Evolutionary conservation across 2,797 vertebrate genomes (phyloP).

Genomic region (Paramormyrops hopkinsi): DNA sequence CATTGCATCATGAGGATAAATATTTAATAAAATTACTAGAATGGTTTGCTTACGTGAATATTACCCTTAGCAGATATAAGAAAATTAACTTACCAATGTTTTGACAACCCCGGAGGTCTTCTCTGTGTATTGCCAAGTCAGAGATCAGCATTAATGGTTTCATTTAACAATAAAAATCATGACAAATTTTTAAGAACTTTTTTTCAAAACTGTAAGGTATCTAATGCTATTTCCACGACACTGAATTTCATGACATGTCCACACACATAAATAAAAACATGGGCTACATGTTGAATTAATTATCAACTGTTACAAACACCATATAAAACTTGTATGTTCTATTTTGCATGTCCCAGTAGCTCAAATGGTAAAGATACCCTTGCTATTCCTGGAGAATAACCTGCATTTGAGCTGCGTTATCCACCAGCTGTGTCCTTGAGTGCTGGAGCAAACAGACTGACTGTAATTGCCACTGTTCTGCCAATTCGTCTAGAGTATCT

Average conservation of each 20-base stretch:
- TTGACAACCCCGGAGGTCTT: not conserved
- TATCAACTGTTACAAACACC: not conserved
- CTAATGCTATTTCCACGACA: not conserved
- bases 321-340: not conserved
- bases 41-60: conserved; percentile 7
- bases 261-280: not conserved
- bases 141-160: not conserved
- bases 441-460: not conserved
- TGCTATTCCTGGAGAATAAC: not conserved
- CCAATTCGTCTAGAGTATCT: not conserved
- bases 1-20: not conserved
- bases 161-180: not conserved
- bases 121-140: not conserved
- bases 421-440: not conserved
- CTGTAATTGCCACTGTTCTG: conserved; percentile 5
- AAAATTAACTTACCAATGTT: not conserved
- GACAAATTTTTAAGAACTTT: not conserved
- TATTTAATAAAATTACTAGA: conserved; percentile 2
- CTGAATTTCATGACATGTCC: not conserved
- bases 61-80: not conserved
- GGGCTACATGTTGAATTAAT: not conserved
- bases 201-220: not conserved
- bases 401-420: not conserved
- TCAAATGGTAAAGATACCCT: not conserved
- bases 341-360: not conserved